phyloP scores from a whole-genome alignment of 1,140 invertebrate genomes.

The Lordiphosa mommai region DNA sequence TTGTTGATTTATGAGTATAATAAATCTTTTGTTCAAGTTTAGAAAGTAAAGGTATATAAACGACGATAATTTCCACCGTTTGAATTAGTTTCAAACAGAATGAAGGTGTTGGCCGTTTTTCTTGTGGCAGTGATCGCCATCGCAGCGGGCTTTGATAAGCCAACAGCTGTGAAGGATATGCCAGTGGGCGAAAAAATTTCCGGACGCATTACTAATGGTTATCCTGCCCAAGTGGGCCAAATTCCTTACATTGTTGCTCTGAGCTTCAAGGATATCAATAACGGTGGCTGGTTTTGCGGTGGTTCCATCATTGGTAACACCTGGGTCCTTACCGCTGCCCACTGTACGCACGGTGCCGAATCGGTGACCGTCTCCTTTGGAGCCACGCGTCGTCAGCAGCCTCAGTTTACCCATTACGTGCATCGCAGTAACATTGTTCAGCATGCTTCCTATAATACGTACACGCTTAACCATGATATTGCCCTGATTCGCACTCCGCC shows the following conservation, averaged over 20 bases:
- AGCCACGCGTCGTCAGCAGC: conserved; percentile 17
- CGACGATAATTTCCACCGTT: too few species aligned
- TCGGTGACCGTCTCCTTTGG: conserved; percentile 24
- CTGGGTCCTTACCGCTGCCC: conserved; percentile 79
- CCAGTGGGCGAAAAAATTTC: conserved; percentile 12
- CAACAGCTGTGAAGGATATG: conserved; percentile 30
- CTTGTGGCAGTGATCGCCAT: conserved; percentile 21
- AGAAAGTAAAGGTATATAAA: too few species aligned
- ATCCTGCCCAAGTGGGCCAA: conserved; percentile 67
- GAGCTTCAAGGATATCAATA: conserved; percentile 75
- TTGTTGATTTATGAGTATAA: too few species aligned
- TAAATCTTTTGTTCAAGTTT: too few species aligned
- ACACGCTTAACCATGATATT: conserved; percentile 27
- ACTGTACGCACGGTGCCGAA: conserved; percentile 43
- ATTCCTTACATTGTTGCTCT: conserved; percentile 80
- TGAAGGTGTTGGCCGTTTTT: conserved; percentile 19
- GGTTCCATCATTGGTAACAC: conserved; percentile 82
- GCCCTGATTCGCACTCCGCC: conserved; percentile 26
- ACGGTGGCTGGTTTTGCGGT: conserved; percentile 81
- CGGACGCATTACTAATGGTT: conserved; percentile 49
- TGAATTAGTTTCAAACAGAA: not conserved
- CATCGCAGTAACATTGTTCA: conserved; percentile 7
- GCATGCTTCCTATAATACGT: conserved; percentile 17
- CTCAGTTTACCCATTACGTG: conserved; percentile 18
- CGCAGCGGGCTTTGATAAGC: conserved; percentile 11